Evolutionary conservation across 2,888 invertebrate genomes (phyloP).

Genomic region (Pyrgus malvae): DNA sequence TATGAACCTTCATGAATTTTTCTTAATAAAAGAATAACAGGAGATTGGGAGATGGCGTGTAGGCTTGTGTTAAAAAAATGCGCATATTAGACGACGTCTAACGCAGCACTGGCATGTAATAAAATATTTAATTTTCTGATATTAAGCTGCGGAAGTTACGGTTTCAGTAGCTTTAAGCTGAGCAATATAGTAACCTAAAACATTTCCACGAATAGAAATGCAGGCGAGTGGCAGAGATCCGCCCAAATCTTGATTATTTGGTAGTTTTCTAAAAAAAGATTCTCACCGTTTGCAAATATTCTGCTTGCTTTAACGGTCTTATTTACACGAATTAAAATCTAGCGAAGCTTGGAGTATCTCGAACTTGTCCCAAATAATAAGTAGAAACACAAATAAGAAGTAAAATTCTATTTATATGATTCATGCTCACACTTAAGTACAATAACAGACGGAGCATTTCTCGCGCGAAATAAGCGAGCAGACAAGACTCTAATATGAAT

Average conservation of each 20-base stretch:
- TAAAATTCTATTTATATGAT: not conserved
- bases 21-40: slow-evolving; percentile 26
- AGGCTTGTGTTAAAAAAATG: slow-evolving; percentile 13
- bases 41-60: slow-evolving; percentile 6
- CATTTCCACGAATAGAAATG: too few relatives aligned
- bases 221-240: slow-evolving; percentile 10
- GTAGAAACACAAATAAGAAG: not conserved
- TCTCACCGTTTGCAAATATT: not conserved
- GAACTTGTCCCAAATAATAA: not conserved
- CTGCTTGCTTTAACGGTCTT: not conserved
- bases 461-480: slow-evolving; percentile 9
- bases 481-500: slow-evolving; percentile 9
- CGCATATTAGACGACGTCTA: slow-evolving; percentile 10
- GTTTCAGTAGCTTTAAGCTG: too few relatives aligned
- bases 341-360: too few relatives aligned
- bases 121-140: not conserved
- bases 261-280: slow-evolving; percentile 1
- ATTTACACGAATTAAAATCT: not conserved
- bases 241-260: slow-evolving; percentile 12
- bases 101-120: not conserved
- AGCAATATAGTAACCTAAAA: too few relatives aligned
- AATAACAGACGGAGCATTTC: slow-evolving; percentile 8
- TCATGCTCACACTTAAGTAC: slow-evolving; percentile 1
- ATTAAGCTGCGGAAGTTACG: too few relatives aligned
- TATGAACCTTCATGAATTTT: slow-evolving; percentile 24